Conservation (phyloP, 1,140 invertebrate genomes). For the Ephestia elutella region DNA sequence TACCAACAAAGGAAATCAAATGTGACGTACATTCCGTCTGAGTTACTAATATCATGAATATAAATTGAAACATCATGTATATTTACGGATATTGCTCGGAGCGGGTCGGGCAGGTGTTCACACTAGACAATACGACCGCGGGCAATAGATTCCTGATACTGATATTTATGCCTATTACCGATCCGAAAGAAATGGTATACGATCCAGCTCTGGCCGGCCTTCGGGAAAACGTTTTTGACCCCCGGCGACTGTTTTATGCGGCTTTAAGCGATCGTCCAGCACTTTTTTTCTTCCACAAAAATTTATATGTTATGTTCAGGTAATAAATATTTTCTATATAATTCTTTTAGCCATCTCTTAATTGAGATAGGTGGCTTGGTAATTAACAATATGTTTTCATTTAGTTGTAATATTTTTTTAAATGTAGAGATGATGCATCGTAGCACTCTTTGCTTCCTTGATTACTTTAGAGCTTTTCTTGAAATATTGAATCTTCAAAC, state of each 20-base stretch:
- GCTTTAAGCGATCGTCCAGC: not conserved
- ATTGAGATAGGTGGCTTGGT: too few relatives aligned
- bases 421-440: too few relatives aligned
- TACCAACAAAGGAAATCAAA: conserved; percentile 68
- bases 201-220: conserved; percentile 22
- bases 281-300: not conserved
- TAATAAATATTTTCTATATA: not conserved
- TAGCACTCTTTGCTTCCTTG: too few relatives aligned
- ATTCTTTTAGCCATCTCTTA: too few relatives aligned
- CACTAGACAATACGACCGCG: conserved; percentile 54
- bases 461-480: too few relatives aligned
- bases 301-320: not conserved
- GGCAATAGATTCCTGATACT: conserved; percentile 64
- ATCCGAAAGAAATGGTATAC: conserved; percentile 51
- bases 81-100: conserved; percentile 67
- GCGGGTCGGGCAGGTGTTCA: conserved; percentile 52
- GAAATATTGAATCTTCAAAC: too few relatives aligned
- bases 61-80: conserved; percentile 74
- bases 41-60: conserved; percentile 74
- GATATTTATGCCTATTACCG: conserved; percentile 69
- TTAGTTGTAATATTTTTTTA: too few relatives aligned
- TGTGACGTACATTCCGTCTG: conserved; percentile 66
- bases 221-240: conserved; percentile 18
- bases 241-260: not conserved
- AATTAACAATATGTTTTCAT: too few relatives aligned